Evolutionary conservation across 2,113 vertebrate species (phyloP).

Genomic region (Oreochromis tanganicae): DNA sequence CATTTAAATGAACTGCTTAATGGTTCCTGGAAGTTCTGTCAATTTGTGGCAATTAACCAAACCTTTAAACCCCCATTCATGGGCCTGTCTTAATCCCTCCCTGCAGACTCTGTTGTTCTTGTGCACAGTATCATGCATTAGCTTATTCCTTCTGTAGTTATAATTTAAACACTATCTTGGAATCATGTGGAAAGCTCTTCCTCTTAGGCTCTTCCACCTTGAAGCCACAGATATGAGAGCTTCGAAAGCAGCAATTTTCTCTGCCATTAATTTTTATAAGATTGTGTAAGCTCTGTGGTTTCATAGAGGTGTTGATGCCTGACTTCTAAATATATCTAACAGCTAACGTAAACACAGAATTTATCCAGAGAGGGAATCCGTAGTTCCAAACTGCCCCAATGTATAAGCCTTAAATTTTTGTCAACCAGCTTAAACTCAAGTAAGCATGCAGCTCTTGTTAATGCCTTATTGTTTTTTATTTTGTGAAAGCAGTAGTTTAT

Average conservation of each 20-base stretch:
- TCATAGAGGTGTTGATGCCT: not conserved
- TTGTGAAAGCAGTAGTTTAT: not conserved
- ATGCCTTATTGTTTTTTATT: not conserved
- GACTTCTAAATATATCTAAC: not conserved
- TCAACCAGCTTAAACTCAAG: not conserved
- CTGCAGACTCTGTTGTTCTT: not conserved
- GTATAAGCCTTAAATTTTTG: not conserved
- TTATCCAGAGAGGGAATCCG: not conserved
- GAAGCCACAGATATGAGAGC: not conserved
- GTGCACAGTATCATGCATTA: not conserved
- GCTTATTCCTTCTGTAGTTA: not conserved
- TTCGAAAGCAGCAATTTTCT: too few species aligned
- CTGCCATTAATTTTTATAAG: too few species aligned
- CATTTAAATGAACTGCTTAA: not conserved
- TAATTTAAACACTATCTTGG: not conserved
- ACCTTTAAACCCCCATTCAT: not conserved
- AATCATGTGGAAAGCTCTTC: not conserved
- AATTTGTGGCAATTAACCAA: not conserved
- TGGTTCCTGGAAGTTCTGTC: not conserved
- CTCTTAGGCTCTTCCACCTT: not conserved
- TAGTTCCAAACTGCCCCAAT: not conserved
- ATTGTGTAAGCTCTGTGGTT: not conserved
- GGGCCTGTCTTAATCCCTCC: not conserved
- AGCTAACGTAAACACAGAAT: not conserved
- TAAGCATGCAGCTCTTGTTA: not conserved